Base-by-base conservation (phyloP, 2,797 vertebrate species). In the Cheirogaleus major region DNA sequence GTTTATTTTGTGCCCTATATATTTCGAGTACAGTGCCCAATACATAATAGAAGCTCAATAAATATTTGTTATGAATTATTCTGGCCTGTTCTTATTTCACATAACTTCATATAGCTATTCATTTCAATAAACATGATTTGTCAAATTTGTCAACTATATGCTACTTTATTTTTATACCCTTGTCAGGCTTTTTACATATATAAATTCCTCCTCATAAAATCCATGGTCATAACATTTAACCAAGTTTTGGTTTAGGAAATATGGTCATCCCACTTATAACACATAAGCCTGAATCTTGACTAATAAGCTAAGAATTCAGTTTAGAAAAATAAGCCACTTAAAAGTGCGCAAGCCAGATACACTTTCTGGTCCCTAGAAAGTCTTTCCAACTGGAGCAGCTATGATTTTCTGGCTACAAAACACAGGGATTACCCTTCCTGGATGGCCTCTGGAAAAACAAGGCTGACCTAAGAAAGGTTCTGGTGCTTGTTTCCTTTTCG, bases 281-380 rank as follows among this genome's bases (percentile, higher is more conserved):
- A 20, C n/a, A 93, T 14, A 50, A 4, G 10, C 3, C 35, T 84
- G 50, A 86, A 89, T 89, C 83, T 94, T 93, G 13, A 79, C 30
- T 59, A 48, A 48, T 70, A 79, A 63, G 9, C 59, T 72, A 95
- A 89, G 22, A 91, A 94, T 65, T 92, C 13, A 10, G 72, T 89
- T 92, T 43, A 43, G 43, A 76, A 95, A 79, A 93, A 83, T 30
- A 89, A 94, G 57, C 12, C 3, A 27, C 17, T 75, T 82, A 95
- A 93, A 82, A 75, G n/a, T 12, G n/a, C 1, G 4, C 32, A 67
- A 69, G 61, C 61, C 90, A 93, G 84, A 93, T 92, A 94, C 0
- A 79, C n/a, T 96, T 84, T 92, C 81, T 79, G 78, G 43, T 92
- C 67, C 79, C 75, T 95, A 76, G 76, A 93, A 95, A 95, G 78